Base-by-base conservation (phyloP, 1,140 invertebrate species). In the Eufriesea mexicana region DNA sequence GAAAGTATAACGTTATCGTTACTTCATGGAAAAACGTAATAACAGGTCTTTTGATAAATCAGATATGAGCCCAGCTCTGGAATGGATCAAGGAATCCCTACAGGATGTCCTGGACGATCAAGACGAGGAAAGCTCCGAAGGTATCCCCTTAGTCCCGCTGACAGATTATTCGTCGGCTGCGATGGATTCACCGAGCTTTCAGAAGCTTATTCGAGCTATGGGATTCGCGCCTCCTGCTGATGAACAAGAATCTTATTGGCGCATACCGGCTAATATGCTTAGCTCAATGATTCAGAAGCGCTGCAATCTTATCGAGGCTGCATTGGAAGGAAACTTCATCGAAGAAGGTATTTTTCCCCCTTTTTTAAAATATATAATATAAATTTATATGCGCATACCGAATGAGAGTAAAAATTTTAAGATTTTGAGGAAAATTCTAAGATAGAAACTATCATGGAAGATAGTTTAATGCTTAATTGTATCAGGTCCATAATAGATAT, bases 111-210 rank as follows among this genome's bases (percentile, higher is more conserved):
- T 96, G 82, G 96, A 96, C 83, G 96, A 96, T 87, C 90, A 92
- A 23, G 95, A 96, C 64, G 95, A 95, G 68, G 94, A 95, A 84
- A 94, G 92, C 68, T 90, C 91, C 18, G 95, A 95, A 80, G 95
- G 95, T n/a, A 94, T 95, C 42, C 96, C 96, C 5, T 91, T 97
- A n/a, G 95, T 96, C n/a, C 96, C 96, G 2, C 94, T 96, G 84
- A 94, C 95, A 79, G 93, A 94, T 61, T 94, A 95, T 79, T 94
- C 95, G 45, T 92, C 95, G 12, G 84, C 93, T 57, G 96, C 96
- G 16, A 95, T 96, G 95, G 95, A 96, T 83, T 95, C 95, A 83
- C 84, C 92, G 57, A 91, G 93, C 86, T 96, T 97, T 90, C 93
- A 95, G 87, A 94, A 94, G 86, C 91, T 96, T 9, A 89, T 97